These are phyloP conservation scores for Burhinus oedicnemus DNA, from an alignment of 2,113 vertebrate genomes.

Conservation along the genomic window DNA sequence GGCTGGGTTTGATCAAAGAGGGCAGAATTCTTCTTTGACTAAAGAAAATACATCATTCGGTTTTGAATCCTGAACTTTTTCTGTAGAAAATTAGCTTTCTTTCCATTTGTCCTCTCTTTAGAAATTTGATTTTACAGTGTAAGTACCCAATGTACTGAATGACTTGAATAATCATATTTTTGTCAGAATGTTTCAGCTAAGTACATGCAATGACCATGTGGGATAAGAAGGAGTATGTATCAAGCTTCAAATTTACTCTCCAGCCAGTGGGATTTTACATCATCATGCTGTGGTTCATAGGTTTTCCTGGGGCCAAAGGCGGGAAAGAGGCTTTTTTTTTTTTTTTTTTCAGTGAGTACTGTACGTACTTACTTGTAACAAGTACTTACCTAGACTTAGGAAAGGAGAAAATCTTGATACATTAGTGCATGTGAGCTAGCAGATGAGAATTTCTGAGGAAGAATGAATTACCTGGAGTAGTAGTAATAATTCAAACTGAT, in stretches of 20 bases:
- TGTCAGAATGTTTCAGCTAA: background rate
- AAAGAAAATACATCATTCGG: background rate
- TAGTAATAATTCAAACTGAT: background rate
- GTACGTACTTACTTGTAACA: background rate
- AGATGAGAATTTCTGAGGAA: background rate
- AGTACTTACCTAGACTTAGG: background rate
- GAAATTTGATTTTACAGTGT: background rate
- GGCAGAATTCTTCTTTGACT: background rate
- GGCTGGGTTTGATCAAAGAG: background rate
- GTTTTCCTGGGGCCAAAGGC: background rate
- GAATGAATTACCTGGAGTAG: background rate
- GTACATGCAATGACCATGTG: background rate
- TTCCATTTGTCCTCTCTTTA: background rate
- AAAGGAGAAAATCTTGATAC: background rate
- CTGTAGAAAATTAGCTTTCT: background rate
- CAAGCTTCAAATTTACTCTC: background rate
- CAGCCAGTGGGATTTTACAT: background rate
- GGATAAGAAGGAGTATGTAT: background rate
- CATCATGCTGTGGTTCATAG: background rate
- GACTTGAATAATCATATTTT: background rate
- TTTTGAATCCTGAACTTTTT: background rate
- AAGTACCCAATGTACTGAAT: background rate
- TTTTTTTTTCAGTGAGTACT: no score
- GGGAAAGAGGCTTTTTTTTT: background rate
- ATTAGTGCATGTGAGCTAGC: background rate